phyloP scores from a whole-genome alignment of 2,113 vertebrate genomes.

The Athene cunicularia region DNA sequence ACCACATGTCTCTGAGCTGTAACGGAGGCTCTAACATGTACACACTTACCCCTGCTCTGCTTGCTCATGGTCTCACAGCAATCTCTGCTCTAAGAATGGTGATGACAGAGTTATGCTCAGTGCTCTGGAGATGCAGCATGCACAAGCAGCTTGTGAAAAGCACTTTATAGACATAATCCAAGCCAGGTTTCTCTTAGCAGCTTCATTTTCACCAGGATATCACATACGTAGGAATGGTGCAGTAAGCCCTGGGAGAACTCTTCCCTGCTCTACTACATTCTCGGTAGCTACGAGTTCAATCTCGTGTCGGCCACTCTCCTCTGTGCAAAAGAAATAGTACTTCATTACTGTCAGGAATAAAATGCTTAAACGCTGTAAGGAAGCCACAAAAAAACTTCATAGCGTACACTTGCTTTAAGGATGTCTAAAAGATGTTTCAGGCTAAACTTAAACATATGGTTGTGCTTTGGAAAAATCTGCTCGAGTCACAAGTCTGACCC shows the following conservation, averaged over 20 bases:
- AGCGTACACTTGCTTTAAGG: not conserved
- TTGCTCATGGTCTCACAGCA: not conserved
- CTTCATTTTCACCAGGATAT: not conserved
- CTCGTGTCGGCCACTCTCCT: not conserved
- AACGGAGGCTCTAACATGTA: not conserved
- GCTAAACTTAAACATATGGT: not conserved
- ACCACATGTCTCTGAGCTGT: not conserved
- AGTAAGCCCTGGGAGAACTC: not conserved
- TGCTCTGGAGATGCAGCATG: not conserved
- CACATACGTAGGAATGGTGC: not conserved
- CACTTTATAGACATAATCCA: fast-evolving
- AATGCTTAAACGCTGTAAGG: not conserved
- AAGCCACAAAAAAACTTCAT: not conserved
- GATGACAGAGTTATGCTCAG: not conserved
- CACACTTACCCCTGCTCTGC: not conserved
- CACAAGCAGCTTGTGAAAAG: not conserved
- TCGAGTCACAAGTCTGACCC: not conserved
- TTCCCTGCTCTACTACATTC: not conserved
- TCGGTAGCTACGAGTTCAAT: not conserved
- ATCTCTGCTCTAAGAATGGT: not conserved
- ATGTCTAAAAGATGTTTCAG: not conserved
- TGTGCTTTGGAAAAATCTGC: not conserved
- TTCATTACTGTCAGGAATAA: not conserved
- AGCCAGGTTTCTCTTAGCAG: not conserved
- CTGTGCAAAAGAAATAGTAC: not conserved